These are phyloP conservation scores for Mixornis gularis DNA, from an alignment of 2,113 vertebrate species.

Conservation along the genomic window DNA sequence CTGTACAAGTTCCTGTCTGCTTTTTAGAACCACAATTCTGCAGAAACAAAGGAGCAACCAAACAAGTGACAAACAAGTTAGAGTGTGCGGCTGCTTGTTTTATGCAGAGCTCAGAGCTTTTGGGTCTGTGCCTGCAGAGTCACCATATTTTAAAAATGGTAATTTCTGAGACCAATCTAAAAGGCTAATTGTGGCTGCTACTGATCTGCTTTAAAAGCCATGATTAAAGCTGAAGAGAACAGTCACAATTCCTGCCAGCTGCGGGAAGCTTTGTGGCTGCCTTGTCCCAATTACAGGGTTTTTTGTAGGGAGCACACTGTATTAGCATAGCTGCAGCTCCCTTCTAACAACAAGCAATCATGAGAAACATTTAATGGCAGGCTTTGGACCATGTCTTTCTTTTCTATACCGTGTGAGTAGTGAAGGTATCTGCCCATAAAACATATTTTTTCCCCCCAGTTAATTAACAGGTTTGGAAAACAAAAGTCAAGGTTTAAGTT, in stretches of 20 bases:
- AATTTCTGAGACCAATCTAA: slow-evolving; percentile 49
- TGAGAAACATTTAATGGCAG: slow-evolving; percentile 12
- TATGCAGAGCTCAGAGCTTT: slow-evolving; percentile 35
- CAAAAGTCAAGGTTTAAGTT: neutral
- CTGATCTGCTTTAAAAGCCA: slow-evolving; percentile 51
- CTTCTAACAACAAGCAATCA: slow-evolving; percentile 26
- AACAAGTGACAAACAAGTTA: neutral
- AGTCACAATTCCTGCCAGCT: slow-evolving; percentile 56
- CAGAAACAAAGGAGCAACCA: slow-evolving; percentile 8
- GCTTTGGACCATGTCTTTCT: neutral
- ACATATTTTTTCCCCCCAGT: accelerated
- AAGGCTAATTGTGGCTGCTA: slow-evolving; percentile 54
- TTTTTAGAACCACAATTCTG: neutral
- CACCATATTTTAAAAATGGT: slow-evolving; percentile 41
- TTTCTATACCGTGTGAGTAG: neutral
- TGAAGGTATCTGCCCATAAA: neutral
- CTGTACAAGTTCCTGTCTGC: neutral
- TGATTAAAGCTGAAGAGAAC: slow-evolving; percentile 41
- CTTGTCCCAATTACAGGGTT: slow-evolving; percentile 50
- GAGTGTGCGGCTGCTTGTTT: neutral
- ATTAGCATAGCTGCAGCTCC: slow-evolving; percentile 48
- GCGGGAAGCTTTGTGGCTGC: slow-evolving; percentile 23
- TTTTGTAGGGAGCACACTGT: slow-evolving; percentile 21
- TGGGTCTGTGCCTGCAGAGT: slow-evolving; percentile 19
- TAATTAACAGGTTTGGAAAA: neutral